Percentiles rank a stretch among this genome's conserved stretches.
These are phyloP conservation scores for Macroramphosus scolopax DNA, from an alignment of 2,797 vertebrate genomes.

Conservation along the genomic window DNA sequence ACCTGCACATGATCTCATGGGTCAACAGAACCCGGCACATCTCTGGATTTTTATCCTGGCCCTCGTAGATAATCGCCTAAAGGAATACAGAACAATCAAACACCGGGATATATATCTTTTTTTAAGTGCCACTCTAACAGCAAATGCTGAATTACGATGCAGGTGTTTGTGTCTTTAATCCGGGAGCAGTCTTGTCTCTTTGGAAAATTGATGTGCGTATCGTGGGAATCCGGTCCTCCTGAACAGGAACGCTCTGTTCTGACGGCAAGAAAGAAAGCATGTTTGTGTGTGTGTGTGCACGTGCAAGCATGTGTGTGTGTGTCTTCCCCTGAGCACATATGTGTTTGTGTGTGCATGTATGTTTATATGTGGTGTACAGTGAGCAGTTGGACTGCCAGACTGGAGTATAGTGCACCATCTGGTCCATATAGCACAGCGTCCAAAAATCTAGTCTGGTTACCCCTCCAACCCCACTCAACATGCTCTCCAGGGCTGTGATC, in stretches of 20 bases:
- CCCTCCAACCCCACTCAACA: slow-evolving; percentile 74
- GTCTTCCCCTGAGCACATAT: slow-evolving; percentile 30
- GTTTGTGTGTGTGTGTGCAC: slow-evolving; percentile 22
- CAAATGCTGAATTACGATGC: slow-evolving; percentile 27
- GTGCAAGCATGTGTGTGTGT: slow-evolving; percentile 10
- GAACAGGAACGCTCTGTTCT: slow-evolving; percentile 71
- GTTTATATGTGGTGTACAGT: slow-evolving; percentile 66
- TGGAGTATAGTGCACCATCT: slow-evolving; percentile 96
- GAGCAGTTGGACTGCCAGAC: slow-evolving; percentile 98
- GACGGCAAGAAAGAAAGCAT: slow-evolving; percentile 58
- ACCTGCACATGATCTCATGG: slow-evolving; percentile 99
- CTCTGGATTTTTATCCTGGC: slow-evolving; percentile 98
- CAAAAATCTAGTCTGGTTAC: slow-evolving; percentile 96
- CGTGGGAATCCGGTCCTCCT: slow-evolving; percentile 69
- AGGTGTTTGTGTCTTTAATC: slow-evolving; percentile 55
- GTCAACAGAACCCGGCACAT: slow-evolving; percentile 96
- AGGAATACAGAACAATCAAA: slow-evolving; percentile 32
- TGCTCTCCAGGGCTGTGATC: slow-evolving; percentile 74
- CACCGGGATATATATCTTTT: slow-evolving; percentile 14
- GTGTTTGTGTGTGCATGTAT: slow-evolving; percentile 57
- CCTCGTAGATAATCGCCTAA: slow-evolving; percentile 93
- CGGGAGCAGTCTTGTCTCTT: slow-evolving; percentile 62
- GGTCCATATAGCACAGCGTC: slow-evolving; percentile 89
- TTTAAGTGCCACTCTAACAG: slow-evolving; percentile 6
- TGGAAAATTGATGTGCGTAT: slow-evolving; percentile 60